Percentiles rank a stretch among this genome's conserved stretches.
phyloP scores from a whole-genome alignment of 2,113 vertebrate genomes.

The Thalassarche chlororhynchos region DNA sequence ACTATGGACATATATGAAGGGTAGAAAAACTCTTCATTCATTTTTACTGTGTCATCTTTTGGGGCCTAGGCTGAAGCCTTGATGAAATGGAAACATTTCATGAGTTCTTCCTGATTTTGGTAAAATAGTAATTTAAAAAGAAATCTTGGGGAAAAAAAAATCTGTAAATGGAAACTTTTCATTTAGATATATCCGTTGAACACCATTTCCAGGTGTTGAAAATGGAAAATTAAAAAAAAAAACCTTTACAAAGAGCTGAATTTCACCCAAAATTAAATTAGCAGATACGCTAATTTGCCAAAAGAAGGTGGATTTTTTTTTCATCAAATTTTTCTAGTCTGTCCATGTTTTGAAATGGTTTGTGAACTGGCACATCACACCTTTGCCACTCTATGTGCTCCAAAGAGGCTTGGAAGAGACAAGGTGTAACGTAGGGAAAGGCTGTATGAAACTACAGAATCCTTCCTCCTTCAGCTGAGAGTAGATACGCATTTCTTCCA shows the following conservation, averaged over 20 bases:
- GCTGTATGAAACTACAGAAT: neutral
- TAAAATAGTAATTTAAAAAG: neutral
- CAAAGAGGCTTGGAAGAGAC: neutral
- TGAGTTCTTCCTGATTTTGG: neutral
- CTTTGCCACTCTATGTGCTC: neutral
- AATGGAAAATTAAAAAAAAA: neutral
- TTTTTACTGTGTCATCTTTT: neutral
- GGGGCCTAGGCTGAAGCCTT: neutral
- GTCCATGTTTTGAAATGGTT: neutral
- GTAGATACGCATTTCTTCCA: neutral
- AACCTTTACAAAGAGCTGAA: neutral
- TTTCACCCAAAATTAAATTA: neutral
- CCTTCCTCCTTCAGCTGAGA: neutral
- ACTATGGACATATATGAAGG: fast-evolving
- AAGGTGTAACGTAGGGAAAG: neutral
- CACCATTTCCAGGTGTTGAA: neutral
- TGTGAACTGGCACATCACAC: neutral
- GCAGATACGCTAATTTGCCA: neutral
- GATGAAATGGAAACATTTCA: neutral
- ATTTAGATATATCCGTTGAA: neutral
- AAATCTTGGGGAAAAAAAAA: neutral
- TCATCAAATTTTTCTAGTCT: neutral
- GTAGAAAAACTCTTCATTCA: neutral
- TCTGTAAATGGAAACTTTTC: neutral
- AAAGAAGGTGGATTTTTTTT: neutral